These are phyloP conservation scores for Acanthurus lineatus DNA, from an alignment of 2,797 vertebrate species.

Conservation along the genomic window DNA sequence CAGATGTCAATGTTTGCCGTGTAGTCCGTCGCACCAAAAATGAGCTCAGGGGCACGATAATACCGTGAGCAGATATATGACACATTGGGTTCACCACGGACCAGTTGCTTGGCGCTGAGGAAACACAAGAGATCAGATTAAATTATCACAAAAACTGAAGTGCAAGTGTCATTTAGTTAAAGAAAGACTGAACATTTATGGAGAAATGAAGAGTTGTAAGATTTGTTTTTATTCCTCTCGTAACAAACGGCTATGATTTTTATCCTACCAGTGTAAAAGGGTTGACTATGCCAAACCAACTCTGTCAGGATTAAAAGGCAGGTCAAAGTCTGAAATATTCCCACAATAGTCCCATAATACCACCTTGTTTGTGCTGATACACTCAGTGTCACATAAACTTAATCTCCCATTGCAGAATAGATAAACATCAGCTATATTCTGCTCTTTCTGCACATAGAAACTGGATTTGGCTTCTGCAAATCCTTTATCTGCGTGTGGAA, in stretches of 20 bases:
- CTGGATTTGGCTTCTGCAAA: neutral
- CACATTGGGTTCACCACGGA: slow-evolving; percentile 94
- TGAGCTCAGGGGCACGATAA: slow-evolving; percentile 95
- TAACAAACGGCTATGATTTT: neutral
- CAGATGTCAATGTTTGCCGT: slow-evolving; percentile 97
- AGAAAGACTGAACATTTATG: too few relatives aligned
- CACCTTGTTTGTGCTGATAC: neutral
- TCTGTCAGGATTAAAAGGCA: neutral
- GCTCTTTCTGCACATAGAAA: neutral
- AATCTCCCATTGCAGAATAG: neutral
- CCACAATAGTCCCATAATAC: neutral
- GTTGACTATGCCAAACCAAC: neutral
- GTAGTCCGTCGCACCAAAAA: slow-evolving; percentile 97
- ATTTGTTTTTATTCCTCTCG: neutral
- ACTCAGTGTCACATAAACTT: neutral
- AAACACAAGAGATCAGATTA: slow-evolving; percentile 1
- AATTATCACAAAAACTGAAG: slow-evolving; percentile 6
- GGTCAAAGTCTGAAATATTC: neutral
- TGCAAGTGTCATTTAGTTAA: neutral
- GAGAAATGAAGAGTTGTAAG: neutral
- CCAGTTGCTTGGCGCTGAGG: slow-evolving; percentile 93
- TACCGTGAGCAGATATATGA: slow-evolving; percentile 98
- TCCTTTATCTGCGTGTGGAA: neutral
- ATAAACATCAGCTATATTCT: neutral
- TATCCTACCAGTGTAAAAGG: neutral